Conservation (phyloP, 2,113 vertebrate species). For the Myiopsitta monachus region DNA sequence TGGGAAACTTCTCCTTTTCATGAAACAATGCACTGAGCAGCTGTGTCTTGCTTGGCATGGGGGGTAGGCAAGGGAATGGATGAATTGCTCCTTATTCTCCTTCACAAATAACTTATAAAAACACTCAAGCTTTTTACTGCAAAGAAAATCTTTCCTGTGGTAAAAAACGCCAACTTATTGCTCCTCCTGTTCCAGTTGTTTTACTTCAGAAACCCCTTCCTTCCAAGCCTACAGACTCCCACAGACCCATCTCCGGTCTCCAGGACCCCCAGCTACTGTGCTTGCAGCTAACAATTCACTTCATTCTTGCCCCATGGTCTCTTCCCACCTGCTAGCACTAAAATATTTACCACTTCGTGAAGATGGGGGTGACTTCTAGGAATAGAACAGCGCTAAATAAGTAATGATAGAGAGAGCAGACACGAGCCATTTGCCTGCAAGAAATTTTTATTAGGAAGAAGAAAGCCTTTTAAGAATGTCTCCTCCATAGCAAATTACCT, state of each 20-base stretch:
- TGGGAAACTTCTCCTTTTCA: not conserved
- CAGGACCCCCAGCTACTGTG: not conserved
- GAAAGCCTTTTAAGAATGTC: not conserved
- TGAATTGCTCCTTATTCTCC: not conserved
- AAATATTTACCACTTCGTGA: conserved; percentile 26
- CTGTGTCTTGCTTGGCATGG: not conserved
- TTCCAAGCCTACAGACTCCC: not conserved
- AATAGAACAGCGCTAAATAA: conserved; percentile 41
- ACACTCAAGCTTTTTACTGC: not conserved
- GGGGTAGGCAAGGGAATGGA: not conserved
- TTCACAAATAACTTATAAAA: not conserved
- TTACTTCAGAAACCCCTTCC: not conserved
- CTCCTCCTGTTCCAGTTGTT: not conserved
- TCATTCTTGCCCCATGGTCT: not conserved
- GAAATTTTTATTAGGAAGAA: not conserved
- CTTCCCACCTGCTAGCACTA: not conserved
- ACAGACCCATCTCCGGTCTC: not conserved
- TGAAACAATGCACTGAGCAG: not conserved
- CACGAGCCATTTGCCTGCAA: not conserved
- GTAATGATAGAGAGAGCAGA: conserved; percentile 11
- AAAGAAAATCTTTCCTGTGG: not conserved
- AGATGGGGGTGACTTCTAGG: conserved; percentile 21
- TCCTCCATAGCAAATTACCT: not conserved
- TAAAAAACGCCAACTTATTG: fast-evolving
- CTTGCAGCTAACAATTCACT: not conserved